A percentile compares a stretch with the other conserved stretches of the same genome.
phyloP scores from a whole-genome alignment of 2,888 invertebrate genomes.

The Halictus ligatus region DNA sequence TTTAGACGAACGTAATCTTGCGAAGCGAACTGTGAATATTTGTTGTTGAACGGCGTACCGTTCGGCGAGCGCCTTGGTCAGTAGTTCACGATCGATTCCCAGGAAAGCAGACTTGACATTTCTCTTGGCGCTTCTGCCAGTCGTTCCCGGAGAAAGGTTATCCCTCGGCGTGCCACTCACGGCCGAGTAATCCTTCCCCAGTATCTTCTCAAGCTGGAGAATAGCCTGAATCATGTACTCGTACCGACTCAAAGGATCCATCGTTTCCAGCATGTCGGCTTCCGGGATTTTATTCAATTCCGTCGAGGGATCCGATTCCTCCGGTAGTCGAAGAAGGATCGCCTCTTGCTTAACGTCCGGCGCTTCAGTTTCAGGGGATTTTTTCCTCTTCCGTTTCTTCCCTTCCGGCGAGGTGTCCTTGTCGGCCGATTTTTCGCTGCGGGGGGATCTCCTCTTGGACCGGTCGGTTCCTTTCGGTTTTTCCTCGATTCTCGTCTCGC shows the following conservation, averaged over 20 bases:
- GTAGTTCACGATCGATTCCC: slow-evolving; percentile 56
- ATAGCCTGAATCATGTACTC: slow-evolving; percentile 74
- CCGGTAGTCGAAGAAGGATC: slow-evolving; percentile 24
- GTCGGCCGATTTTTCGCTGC: neutral
- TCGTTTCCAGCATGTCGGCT: slow-evolving; percentile 61
- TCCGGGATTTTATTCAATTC: slow-evolving; percentile 65
- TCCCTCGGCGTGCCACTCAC: slow-evolving; percentile 8
- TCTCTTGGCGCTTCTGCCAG: slow-evolving; percentile 39
- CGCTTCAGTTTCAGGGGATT: neutral
- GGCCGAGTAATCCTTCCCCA: slow-evolving; percentile 13
- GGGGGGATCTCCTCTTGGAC: neutral
- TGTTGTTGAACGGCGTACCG: slow-evolving; percentile 63
- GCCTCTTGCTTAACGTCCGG: neutral
- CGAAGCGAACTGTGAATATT: too few species aligned
- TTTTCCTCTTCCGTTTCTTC: neutral
- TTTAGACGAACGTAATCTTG: too few species aligned
- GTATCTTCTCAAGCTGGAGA: slow-evolving; percentile 51
- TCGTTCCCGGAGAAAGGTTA: slow-evolving; percentile 41
- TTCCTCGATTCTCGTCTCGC: neutral
- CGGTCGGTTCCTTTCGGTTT: neutral
- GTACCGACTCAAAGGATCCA: slow-evolving; percentile 72
- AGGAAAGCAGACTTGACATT: slow-evolving; percentile 61
- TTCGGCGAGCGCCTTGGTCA: slow-evolving; percentile 71
- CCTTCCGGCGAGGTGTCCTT: neutral
- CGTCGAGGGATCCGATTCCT: slow-evolving; percentile 29